A percentile compares a stretch with the other conserved stretches of the same genome.
These are phyloP conservation scores for Lasioglossum morio DNA, from an alignment of 2,888 invertebrate species.

Conservation along the genomic window DNA sequence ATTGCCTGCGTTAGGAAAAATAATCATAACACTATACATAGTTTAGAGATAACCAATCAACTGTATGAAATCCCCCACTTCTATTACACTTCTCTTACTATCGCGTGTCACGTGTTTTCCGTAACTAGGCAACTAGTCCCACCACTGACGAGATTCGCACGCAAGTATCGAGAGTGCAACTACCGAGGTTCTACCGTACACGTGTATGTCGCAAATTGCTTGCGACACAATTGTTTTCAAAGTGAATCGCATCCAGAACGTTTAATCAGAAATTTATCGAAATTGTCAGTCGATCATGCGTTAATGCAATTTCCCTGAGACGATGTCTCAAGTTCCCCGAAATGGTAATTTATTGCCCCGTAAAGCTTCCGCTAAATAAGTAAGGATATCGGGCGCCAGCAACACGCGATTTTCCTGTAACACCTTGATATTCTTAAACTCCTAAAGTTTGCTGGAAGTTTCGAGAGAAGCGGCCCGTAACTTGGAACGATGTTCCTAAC, in stretches of 20 bases:
- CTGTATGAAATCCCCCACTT: background rate
- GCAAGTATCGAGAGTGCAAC: background rate
- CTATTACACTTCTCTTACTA: background rate
- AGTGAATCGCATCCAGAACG: background rate
- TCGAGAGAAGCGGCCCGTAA: slow-evolving; percentile 37
- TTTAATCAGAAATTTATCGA: background rate
- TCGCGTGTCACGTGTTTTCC: background rate
- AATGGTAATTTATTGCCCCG: slow-evolving; percentile 38
- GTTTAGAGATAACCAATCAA: background rate
- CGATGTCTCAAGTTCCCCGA: background rate
- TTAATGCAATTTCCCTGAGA: slow-evolving; percentile 10
- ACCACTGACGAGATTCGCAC: background rate
- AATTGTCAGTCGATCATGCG: background rate
- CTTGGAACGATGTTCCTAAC: slow-evolving; percentile 60
- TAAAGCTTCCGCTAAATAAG: slow-evolving; percentile 38
- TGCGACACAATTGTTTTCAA: background rate
- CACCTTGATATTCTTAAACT: slow-evolving; percentile 51
- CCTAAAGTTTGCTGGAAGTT: slow-evolving; percentile 51
- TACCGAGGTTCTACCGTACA: background rate
- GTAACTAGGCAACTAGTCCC: background rate
- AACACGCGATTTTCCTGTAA: slow-evolving; percentile 53
- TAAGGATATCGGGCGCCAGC: slow-evolving; percentile 22
- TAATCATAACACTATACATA: too few species aligned
- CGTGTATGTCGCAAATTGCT: background rate
- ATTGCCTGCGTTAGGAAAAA: background rate